A percentile compares a stretch with the other conserved stretches of the same genome.
Conservation (phyloP, 23 tunicate genomes). For the Botrylloides violaceus region DNA sequence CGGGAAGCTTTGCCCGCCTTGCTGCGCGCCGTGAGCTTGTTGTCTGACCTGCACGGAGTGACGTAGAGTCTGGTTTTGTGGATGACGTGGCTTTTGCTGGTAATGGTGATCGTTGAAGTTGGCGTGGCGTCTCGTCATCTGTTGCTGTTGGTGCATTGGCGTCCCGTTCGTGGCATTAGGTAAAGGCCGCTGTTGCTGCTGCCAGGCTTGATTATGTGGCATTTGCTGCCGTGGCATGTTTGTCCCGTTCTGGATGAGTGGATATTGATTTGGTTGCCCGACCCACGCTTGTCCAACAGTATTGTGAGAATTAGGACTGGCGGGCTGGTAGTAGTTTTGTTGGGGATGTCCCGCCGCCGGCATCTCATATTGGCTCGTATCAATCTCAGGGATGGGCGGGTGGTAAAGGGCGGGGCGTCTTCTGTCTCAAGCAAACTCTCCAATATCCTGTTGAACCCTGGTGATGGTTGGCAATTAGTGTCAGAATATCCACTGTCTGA, state of each 20-base stretch:
- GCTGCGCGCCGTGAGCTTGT: not conserved
- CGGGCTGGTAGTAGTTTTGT: too few species aligned
- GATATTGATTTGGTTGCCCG: too few species aligned
- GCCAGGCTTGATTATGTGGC: too few species aligned
- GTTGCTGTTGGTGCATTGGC: not conserved
- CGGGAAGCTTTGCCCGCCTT: not conserved
- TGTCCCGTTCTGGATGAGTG: too few species aligned
- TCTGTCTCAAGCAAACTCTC: conserved; percentile 2
- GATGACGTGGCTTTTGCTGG: too few species aligned
- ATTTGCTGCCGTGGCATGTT: too few species aligned
- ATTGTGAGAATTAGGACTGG: too few species aligned
- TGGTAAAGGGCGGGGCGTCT: conserved; percentile 40
- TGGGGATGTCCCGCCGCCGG: too few species aligned
- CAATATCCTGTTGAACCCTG: conserved; percentile 4
- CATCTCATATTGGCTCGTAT: not conserved
- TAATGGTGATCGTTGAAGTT: too few species aligned
- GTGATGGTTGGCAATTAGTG: not conserved
- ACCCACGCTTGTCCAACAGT: too few species aligned
- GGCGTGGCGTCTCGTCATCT: too few species aligned
- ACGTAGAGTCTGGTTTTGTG: too few species aligned
- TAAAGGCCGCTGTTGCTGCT: not conserved
- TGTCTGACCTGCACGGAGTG: not conserved
- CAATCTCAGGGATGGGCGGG: conserved; percentile 4
- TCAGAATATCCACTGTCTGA: conserved; percentile 26
- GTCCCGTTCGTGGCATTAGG: not conserved